Evolutionary conservation across 30 jellyfish, hydroid and myxozoan genomes (phyloP), one percentile per base, ranked within the genome.

Genomic region (Aurelia sp.): DNA sequence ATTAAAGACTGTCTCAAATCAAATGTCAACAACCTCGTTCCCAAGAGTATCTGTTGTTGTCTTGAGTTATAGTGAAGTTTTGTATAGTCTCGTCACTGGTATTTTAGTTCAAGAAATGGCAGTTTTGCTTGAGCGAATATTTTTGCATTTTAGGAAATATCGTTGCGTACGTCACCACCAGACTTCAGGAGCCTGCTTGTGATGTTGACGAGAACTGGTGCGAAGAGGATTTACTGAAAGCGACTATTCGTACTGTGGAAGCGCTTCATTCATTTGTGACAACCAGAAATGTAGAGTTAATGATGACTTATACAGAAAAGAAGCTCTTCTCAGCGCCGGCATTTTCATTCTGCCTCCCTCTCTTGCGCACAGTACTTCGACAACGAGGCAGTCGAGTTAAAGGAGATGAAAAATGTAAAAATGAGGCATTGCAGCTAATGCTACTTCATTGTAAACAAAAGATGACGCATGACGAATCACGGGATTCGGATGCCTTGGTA

Each of bases 291-390:
- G 90, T 80, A n/a, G 68, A 80, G 18, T 12, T 92, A 52, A 21
- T 92, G 86, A 66, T 87, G 96, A 85, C 98, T 57, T 81, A 81
- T 50, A 87, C 97, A 3, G 61, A 88, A 63, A 92, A 92, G 78
- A 82, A 71, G 83, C 90, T 86, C 21, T 76, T 92, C 31, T 47
- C 97, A 4, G 82, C 97, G 31, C 44, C 83, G 11, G 96, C 89
- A 12, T 89, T 92, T 69, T 74, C 97, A 20, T 92, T 35, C 78
- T 80, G 87, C 61, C 87, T 92, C 44, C 98, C 98, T 48, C 76
- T 92, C 19, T 59, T 92, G 30, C 87, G 89, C 50, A 40, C 63
- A 27, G 93, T 92, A n/a, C 82, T 87, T 22, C 76, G 60, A 37
- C 90, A 87, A 8, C 88, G 94, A 79, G 96, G 96, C 48, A 71